Evolutionary conservation across 1,140 invertebrate genomes (phyloP).

Genomic region (Leptinotarsa undecemlineata): DNA sequence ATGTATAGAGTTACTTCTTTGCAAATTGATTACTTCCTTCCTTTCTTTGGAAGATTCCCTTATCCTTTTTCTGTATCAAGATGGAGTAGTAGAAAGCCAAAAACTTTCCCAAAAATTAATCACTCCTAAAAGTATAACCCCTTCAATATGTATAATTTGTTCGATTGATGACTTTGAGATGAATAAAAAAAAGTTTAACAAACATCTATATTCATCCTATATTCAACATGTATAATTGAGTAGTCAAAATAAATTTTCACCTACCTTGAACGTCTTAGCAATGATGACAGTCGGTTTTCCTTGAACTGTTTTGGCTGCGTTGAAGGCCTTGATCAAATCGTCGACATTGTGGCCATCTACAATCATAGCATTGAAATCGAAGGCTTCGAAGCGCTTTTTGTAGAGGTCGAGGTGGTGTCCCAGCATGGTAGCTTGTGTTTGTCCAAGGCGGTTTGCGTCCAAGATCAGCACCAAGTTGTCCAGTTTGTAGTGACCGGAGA

Average conservation of each 20-base stretch:
- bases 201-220: too few relatives aligned
- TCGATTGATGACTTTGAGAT: too few relatives aligned
- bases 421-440: conserved; percentile 91
- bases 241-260: conserved; percentile 51
- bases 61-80: too few relatives aligned
- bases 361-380: conserved; percentile 90
- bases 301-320: conserved; percentile 75
- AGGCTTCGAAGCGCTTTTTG: conserved; percentile 83
- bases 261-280: conserved; percentile 92
- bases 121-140: too few relatives aligned
- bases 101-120: too few relatives aligned
- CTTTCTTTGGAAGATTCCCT: too few relatives aligned
- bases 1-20: too few relatives aligned
- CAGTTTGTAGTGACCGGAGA: conserved; percentile 92
- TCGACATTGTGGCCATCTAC: conserved; percentile 97
- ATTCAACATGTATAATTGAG: too few relatives aligned
- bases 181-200: too few relatives aligned
- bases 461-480: conserved; percentile 97
- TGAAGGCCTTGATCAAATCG: conserved; percentile 84
- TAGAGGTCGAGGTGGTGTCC: conserved; percentile 93
- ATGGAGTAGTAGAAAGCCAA: too few relatives aligned
- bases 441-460: conserved; percentile 96
- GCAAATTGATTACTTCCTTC: too few relatives aligned
- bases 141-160: too few relatives aligned
- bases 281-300: conserved; percentile 91